Conservation (phyloP, 1,140 invertebrate species). For the Formica selysi region DNA sequence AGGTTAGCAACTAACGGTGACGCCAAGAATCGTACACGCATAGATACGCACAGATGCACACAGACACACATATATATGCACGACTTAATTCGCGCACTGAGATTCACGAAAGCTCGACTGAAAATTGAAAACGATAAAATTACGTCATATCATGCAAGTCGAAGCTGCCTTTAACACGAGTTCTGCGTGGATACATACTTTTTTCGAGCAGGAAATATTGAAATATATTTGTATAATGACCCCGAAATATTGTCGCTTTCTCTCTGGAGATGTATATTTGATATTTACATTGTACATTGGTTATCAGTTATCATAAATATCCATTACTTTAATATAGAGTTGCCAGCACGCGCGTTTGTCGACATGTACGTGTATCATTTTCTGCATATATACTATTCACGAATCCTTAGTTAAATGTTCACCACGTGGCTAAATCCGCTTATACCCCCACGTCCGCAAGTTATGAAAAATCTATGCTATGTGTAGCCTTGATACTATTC, state of each 20-base stretch:
- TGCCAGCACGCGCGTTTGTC: background rate
- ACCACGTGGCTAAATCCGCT: slow-evolving; percentile 48
- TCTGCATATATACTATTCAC: slow-evolving; percentile 38
- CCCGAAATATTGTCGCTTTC: background rate
- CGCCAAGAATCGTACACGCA: background rate
- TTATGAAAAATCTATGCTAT: slow-evolving; percentile 56
- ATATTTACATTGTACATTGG: background rate
- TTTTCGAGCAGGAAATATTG: background rate
- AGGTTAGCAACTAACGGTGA: background rate
- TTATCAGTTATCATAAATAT: slow-evolving; percentile 34
- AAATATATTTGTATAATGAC: background rate
- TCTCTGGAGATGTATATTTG: background rate
- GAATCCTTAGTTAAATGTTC: slow-evolving; percentile 49
- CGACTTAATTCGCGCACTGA: background rate
- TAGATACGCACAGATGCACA: background rate
- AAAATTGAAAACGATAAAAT: slow-evolving; percentile 34
- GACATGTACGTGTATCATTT: background rate
- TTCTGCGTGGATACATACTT: background rate
- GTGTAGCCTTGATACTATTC: slow-evolving; percentile 33
- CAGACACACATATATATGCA: background rate
- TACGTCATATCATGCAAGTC: slow-evolving; percentile 13
- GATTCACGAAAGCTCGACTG: slow-evolving; percentile 26
- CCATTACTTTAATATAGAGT: slow-evolving; percentile 24
- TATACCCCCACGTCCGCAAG: slow-evolving; percentile 16
- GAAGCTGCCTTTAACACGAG: background rate